Base-by-base conservation (phyloP, 2,888 invertebrate species). In the Arenicola marina region DNA sequence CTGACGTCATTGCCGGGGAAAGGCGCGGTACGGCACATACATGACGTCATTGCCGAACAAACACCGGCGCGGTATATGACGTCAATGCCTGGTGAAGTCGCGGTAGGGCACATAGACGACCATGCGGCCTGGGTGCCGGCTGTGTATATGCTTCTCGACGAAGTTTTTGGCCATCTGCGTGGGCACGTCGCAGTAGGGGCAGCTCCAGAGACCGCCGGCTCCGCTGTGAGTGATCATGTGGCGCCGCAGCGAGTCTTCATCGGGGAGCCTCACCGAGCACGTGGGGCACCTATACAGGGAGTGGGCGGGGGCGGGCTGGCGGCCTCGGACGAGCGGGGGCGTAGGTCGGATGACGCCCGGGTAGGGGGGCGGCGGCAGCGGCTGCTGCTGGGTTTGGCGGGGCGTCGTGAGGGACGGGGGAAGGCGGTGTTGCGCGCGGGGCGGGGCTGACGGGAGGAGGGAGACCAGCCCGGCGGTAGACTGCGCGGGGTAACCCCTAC, bases 181-280 rank as follows among this genome's bases (percentile, higher is more conserved):
- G 7, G 48, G 48, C 26, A 48, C 48, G 7, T 11, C 7, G 26
- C 48, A 48, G 48, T 48, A 48, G 48, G 48, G 48, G 48, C 48
- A 48, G 18, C 18, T 48, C 48, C 48, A 48, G 26, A n/a, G 48
- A n/a, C n/a, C n/a, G n/a, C n/a, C n/a, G n/a, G n/a, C n/a, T n/a
- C n/a, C n/a, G n/a, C 18, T n/a, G 38, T 15, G 11, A 18, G 11
- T 11, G 18, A 15, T 38, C 38, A 38, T 11, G 26, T 48, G 48
- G 7, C 7, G 18, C 7, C 18, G 26, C 7, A 11, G 15, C n/a
- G 15, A 7, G 7, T n/a, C 48, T 24, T 7, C n/a, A 7, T 7
- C 11, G 18, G 38, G 38, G 11, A 15, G 38, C 11, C 38, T 11
- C 11, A 18, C 11, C 38, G 38, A 11, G 18, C 11, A 11, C 38